Conservation (phyloP, 2,113 vertebrate species). For the Nettapus auritus region DNA sequence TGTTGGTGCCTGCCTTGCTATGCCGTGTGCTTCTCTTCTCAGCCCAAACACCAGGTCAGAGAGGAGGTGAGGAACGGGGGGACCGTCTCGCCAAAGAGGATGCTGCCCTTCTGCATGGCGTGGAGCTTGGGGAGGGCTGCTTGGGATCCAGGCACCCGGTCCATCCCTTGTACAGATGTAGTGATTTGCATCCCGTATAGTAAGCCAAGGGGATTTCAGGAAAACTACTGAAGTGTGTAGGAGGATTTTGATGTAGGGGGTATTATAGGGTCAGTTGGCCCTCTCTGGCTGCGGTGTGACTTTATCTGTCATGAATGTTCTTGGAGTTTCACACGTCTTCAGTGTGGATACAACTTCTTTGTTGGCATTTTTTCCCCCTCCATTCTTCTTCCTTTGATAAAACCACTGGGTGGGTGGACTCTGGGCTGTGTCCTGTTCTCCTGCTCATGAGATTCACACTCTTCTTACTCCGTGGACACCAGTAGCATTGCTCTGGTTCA, state of each 20-base stretch:
- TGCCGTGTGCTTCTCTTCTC: neutral
- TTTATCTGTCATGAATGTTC: neutral
- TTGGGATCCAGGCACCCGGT: neutral
- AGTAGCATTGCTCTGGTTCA: neutral
- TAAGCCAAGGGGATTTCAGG: neutral
- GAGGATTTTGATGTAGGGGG: neutral
- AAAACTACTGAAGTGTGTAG: neutral
- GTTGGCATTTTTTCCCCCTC: no score
- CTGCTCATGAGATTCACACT: accelerated
- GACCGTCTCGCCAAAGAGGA: neutral
- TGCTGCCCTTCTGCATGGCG: neutral
- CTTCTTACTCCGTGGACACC: neutral
- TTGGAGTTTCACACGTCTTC: neutral
- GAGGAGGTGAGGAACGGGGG: neutral
- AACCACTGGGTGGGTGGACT: neutral
- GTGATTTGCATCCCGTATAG: neutral
- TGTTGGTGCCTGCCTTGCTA: neutral
- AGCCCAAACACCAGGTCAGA: neutral
- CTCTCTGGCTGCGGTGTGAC: neutral
- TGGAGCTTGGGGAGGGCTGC: neutral
- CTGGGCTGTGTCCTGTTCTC: neutral
- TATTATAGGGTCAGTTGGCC: neutral
- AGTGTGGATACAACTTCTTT: neutral
- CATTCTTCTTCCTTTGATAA: neutral
- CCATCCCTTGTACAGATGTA: no score